phyloP scores from a whole-genome alignment of 1,140 invertebrate species.

The Drosophila funebris region DNA sequence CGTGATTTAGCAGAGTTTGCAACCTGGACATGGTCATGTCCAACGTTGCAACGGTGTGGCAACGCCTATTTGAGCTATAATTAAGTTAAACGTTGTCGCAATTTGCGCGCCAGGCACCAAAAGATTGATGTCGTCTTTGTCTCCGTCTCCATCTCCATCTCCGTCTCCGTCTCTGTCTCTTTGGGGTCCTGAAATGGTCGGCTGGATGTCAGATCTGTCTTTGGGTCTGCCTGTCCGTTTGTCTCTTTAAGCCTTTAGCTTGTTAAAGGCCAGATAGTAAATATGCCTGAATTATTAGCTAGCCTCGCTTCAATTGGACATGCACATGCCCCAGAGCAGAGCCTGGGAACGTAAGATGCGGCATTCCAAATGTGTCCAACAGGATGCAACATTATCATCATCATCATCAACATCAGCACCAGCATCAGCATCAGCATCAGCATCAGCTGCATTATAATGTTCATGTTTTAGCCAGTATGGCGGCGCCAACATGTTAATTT shows the following conservation, averaged over 20 bases:
- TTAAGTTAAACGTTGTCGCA: slow-evolving; percentile 82
- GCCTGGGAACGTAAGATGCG: slow-evolving; percentile 52
- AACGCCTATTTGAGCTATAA: slow-evolving; percentile 79
- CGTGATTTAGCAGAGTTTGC: slow-evolving; percentile 18
- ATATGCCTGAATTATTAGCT: slow-evolving; percentile 77
- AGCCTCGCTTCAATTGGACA: slow-evolving; percentile 63
- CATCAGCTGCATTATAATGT: neutral
- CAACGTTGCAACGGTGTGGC: slow-evolving; percentile 45
- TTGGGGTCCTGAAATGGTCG: slow-evolving; percentile 3
- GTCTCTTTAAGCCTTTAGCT: slow-evolving; percentile 39
- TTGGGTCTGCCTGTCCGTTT: no score
- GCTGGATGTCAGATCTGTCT: neutral
- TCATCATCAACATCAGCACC: neutral
- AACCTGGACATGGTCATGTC: slow-evolving; percentile 60
- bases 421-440: neutral
- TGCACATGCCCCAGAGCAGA: slow-evolving; percentile 50
- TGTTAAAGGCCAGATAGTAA: slow-evolving; percentile 74
- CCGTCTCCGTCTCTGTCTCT: neutral
- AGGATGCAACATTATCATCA: slow-evolving; percentile 10
- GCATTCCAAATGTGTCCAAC: slow-evolving; percentile 25
- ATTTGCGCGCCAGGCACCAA: slow-evolving; percentile 65
- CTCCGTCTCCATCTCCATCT: slow-evolving; percentile 37
- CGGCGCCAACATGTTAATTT: slow-evolving; percentile 53
- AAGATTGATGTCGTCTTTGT: slow-evolving; percentile 80
- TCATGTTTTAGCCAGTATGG: neutral